Evolutionary conservation across 2,888 invertebrate genomes (phyloP).

Genomic region (Pandemis heparana): DNA sequence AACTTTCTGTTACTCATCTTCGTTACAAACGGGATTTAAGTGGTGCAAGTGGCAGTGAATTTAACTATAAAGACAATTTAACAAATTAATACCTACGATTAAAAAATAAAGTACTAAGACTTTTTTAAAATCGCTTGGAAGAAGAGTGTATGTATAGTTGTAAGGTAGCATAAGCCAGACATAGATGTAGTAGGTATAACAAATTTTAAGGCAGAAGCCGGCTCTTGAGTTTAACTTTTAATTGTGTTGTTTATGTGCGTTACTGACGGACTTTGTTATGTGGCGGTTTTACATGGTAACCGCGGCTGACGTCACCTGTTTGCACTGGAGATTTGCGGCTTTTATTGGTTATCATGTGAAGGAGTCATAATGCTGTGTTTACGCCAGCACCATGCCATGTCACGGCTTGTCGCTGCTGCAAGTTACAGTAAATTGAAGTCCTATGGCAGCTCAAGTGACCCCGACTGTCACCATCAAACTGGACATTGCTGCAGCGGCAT

Average conservation of each 20-base stretch:
- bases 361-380: conserved; percentile 2
- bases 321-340: neutral
- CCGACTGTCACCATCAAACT: neutral
- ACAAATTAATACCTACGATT: conserved; percentile 82
- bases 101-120: conserved; percentile 78
- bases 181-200: conserved; percentile 85
- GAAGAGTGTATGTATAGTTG: conserved; percentile 82
- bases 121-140: conserved; percentile 82
- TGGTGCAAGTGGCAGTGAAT: conserved; percentile 83
- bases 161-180: conserved; percentile 79
- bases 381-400: conserved; percentile 7
- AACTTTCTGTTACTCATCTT: conserved; percentile 73
- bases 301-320: neutral
- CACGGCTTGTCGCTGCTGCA: neutral
- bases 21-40: conserved; percentile 69
- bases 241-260: conserved; percentile 43
- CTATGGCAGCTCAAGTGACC: neutral
- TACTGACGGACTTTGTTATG: conserved; percentile 36
- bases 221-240: conserved; percentile 38
- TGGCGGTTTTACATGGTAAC: neutral
- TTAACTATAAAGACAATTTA: conserved; percentile 82
- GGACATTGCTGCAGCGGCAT: neutral
- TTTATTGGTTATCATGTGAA: neutral
- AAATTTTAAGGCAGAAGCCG: conserved; percentile 72
- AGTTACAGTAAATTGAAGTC: neutral